Evolutionary conservation across 2,888 invertebrate genomes (phyloP).

Genomic region (Drosophila affinis): DNA sequence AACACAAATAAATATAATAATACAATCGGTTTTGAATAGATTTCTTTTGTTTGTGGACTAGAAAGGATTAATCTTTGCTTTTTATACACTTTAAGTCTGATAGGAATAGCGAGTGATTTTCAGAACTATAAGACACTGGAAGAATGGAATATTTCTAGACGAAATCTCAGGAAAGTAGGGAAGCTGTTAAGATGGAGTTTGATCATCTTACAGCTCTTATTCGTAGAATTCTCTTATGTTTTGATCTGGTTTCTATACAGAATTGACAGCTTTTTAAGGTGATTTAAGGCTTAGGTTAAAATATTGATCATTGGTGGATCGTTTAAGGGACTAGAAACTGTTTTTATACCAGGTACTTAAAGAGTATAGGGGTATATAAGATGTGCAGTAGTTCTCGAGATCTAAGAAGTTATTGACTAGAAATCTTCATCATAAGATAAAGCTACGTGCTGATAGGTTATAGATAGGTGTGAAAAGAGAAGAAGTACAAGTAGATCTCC

Average conservation of each 20-base stretch:
- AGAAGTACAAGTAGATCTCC: neutral
- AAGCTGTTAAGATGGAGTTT: neutral
- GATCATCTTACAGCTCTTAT: neutral
- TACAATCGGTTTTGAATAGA: conserved; percentile 18
- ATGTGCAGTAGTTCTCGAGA: too few species aligned
- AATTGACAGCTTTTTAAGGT: neutral
- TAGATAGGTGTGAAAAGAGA: neutral
- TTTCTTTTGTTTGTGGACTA: conserved; percentile 49
- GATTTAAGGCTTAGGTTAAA: neutral
- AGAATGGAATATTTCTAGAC: too few species aligned
- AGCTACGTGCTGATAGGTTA: neutral
- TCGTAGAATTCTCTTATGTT: neutral
- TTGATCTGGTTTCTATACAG: neutral
- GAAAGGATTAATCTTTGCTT: conserved; percentile 32
- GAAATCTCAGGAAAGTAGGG: neutral
- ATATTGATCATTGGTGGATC: neutral
- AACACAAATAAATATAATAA: neutral
- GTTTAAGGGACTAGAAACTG: neutral
- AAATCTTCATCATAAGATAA: neutral
- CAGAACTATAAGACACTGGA: conserved; percentile 15
- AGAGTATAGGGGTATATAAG: too few species aligned
- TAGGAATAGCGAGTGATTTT: conserved; percentile 19
- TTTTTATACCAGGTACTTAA: neutral
- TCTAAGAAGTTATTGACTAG: neutral
- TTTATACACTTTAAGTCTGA: conserved; percentile 48